Conservation (phyloP, 2,888 invertebrate species). For the Stenodera caucasica region DNA sequence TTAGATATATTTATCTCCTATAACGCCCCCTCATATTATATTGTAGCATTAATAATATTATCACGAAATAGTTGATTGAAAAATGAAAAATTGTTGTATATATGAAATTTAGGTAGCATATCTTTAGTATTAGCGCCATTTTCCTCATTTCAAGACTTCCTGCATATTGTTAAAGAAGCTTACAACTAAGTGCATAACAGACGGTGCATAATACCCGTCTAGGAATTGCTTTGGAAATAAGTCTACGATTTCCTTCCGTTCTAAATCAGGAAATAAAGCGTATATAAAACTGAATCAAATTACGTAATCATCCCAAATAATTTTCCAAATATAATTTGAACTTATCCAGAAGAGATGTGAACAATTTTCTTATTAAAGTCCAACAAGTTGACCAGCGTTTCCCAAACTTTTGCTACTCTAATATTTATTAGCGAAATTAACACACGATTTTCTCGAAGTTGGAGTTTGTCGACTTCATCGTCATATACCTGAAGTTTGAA, state of each 20-base stretch:
- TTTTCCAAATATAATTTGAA: too few relatives aligned
- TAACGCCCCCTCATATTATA: background rate
- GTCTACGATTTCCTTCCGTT: slow-evolving; percentile 25
- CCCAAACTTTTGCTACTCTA: too few relatives aligned
- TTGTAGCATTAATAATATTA: background rate
- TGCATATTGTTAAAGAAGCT: slow-evolving; percentile 24
- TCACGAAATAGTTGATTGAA: too few relatives aligned
- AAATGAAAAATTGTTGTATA: too few relatives aligned
- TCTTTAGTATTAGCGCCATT: slow-evolving; percentile 15
- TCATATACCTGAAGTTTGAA: slow-evolving; percentile 17
- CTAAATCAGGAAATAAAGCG: too few relatives aligned
- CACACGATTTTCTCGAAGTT: slow-evolving; percentile 30
- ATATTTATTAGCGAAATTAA: slow-evolving; percentile 40
- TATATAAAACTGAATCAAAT: too few relatives aligned
- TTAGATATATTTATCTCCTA: too few relatives aligned
- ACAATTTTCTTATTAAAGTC: too few relatives aligned
- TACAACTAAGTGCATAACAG: slow-evolving; percentile 31
- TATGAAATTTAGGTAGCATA: slow-evolving; percentile 3
- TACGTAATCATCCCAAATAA: too few relatives aligned
- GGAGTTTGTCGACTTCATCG: slow-evolving; percentile 29
- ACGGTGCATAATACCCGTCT: slow-evolving; percentile 26
- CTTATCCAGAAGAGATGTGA: too few relatives aligned
- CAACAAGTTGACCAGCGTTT: too few relatives aligned
- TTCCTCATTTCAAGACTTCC: slow-evolving; percentile 16
- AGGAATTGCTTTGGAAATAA: slow-evolving; percentile 22